These are phyloP conservation scores for Holacanthella duospinosa DNA, from an alignment of 2,888 invertebrate species.

Conservation along the genomic window DNA sequence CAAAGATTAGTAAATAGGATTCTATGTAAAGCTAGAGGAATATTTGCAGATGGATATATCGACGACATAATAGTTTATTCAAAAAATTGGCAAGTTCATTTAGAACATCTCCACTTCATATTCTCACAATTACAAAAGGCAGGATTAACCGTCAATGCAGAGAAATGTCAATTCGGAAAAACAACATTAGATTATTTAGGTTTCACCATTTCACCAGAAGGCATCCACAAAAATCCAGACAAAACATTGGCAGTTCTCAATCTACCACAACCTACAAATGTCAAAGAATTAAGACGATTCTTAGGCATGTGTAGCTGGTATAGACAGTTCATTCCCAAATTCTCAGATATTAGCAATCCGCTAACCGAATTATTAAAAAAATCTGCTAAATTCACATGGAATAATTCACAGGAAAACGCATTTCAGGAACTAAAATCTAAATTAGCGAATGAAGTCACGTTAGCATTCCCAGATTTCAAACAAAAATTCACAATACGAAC, in stretches of 20 bases:
- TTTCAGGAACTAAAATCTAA: not conserved
- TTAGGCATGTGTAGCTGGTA: not conserved
- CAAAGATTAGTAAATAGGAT: not conserved
- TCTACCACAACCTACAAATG: not conserved
- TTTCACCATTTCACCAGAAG: not conserved
- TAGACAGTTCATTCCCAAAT: not conserved
- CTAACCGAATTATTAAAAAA: not conserved
- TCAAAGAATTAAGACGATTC: not conserved
- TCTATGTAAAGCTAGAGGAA: not conserved
- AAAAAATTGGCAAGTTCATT: not conserved
- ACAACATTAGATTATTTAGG: not conserved
- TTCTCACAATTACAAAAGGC: not conserved
- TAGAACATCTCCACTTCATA: not conserved
- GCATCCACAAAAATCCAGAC: not conserved
- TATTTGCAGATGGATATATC: not conserved
- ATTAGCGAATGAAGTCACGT: not conserved
- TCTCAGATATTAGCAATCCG: not conserved
- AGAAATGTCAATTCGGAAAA: not conserved
- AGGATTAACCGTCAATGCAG: not conserved
- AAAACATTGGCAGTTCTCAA: not conserved
- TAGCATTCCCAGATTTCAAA: not conserved
- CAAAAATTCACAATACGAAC: not conserved
- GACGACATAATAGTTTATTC: not conserved
- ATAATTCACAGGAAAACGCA: not conserved
- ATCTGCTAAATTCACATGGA: not conserved